Conservation (phyloP, 2,888 invertebrate species). For the Cephus spinipes region DNA sequence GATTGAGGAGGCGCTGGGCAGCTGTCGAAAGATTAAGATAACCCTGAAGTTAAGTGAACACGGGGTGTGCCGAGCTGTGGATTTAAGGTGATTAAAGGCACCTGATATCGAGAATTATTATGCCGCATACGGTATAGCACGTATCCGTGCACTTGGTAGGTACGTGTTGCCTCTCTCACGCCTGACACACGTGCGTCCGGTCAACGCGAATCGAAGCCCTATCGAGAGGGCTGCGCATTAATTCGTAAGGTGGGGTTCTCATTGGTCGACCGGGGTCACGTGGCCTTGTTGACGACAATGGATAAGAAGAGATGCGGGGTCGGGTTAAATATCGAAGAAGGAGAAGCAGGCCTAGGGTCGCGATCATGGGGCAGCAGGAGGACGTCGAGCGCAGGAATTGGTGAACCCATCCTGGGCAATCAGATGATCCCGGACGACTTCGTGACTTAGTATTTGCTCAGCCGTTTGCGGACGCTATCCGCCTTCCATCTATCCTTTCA, state of each 20-base stretch:
- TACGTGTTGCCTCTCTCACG: constrained; percentile 28
- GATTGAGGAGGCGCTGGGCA: constrained; percentile 56
- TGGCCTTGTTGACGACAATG: too few relatives aligned
- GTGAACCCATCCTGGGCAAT: constrained; percentile 44
- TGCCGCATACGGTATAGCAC: constrained; percentile 45
- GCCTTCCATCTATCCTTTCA: constrained; percentile 48
- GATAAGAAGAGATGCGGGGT: too few relatives aligned
- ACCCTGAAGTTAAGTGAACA: constrained; percentile 63
- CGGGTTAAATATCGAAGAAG: too few relatives aligned
- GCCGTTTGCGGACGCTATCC: constrained; percentile 48
- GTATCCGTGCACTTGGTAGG: too few relatives aligned
- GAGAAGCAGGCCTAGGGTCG: neutral
- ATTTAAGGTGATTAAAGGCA: constrained; percentile 67
- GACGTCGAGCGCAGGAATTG: constrained; percentile 42
- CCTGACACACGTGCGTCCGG: too few relatives aligned
- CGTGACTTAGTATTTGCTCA: constrained; percentile 66
- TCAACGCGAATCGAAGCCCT: too few relatives aligned
- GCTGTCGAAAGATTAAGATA: constrained; percentile 67
- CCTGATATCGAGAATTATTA: constrained; percentile 66
- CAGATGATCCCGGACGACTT: constrained; percentile 53
- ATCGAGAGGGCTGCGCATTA: too few relatives aligned
- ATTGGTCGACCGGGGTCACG: too few relatives aligned
- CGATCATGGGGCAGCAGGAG: constrained; percentile 18
- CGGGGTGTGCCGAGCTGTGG: constrained; percentile 61
- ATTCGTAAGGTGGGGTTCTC: too few relatives aligned